A percentile compares a stretch with the other conserved stretches of the same genome.
Evolutionary conservation across 1,140 invertebrate genomes (phyloP).

Genomic region (Tetramorium parvispinum): DNA sequence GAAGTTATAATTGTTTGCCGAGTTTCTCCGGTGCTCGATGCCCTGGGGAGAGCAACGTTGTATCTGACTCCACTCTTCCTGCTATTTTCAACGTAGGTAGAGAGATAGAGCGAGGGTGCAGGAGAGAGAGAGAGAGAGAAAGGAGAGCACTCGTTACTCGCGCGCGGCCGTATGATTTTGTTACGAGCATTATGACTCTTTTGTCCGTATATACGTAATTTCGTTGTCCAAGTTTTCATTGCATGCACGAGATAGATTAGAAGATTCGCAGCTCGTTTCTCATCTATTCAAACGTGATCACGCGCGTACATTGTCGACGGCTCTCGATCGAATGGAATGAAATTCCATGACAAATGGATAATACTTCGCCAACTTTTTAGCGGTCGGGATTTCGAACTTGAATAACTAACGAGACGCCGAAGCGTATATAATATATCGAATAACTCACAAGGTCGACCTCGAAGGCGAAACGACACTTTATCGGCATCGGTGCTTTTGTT

Average conservation of each 20-base stretch:
- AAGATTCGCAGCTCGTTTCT: not conserved
- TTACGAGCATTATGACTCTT: conserved; percentile 19
- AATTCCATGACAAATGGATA: conserved; percentile 31
- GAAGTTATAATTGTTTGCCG: conserved; percentile 83
- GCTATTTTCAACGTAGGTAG: conserved; percentile 23
- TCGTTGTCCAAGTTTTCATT: not conserved
- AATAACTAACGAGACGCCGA: conserved; percentile 1
- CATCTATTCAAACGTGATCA: not conserved
- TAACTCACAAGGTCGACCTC: not conserved
- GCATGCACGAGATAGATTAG: not conserved
- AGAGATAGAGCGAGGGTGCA: not conserved
- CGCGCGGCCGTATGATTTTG: conserved; percentile 25
- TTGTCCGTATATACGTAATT: conserved; percentile 6
- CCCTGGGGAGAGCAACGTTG: conserved; percentile 59
- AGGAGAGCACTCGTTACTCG: conserved; percentile 17
- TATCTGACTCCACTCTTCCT: conserved; percentile 30
- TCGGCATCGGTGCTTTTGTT: conserved; percentile 7
- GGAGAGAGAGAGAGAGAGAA: not conserved
- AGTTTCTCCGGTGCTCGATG: conserved; percentile 74
- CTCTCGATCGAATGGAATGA: conserved; percentile 9
- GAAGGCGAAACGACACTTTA: conserved; percentile 29
- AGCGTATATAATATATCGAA: not conserved
- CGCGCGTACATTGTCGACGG: conserved; percentile 8
- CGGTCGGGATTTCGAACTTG: not conserved
- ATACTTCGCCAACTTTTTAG: not conserved